Percentiles rank a stretch among this genome's conserved stretches.
Evolutionary conservation across 2,888 invertebrate species (phyloP).

Genomic region (Cerceris ruficornis): DNA sequence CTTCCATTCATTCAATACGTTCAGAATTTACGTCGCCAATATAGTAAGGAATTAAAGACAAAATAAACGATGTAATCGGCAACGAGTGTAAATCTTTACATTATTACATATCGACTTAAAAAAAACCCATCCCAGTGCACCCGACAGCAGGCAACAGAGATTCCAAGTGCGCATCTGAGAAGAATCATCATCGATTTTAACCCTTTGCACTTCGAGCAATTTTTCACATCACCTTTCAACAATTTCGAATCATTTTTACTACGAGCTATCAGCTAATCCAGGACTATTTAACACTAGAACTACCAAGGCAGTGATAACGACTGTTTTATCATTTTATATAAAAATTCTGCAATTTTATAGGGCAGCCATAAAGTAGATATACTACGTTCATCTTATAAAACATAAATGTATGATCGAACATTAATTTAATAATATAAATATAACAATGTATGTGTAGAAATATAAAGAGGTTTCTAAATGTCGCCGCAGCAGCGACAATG

Average conservation of each 20-base stretch:
- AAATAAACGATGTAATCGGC: slow-evolving; percentile 2
- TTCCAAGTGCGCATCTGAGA: slow-evolving; percentile 44
- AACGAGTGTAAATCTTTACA: slow-evolving; percentile 6
- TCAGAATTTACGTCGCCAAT: neutral
- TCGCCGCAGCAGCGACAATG: too few species aligned
- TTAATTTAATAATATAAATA: too few species aligned
- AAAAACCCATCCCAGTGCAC: slow-evolving; percentile 51
- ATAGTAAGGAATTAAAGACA: slow-evolving; percentile 1
- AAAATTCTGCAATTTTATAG: too few species aligned
- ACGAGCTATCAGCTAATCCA: too few species aligned
- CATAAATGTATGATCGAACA: too few species aligned
- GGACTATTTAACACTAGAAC: too few species aligned
- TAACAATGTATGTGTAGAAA: too few species aligned
- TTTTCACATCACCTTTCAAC: neutral
- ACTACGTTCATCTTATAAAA: too few species aligned
- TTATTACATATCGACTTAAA: slow-evolving; percentile 16
- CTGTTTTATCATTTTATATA: too few species aligned
- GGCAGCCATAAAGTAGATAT: too few species aligned
- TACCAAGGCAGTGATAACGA: too few species aligned
- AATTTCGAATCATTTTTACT: neutral
- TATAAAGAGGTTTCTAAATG: too few species aligned
- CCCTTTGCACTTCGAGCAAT: neutral
- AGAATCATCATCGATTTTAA: slow-evolving; percentile 31
- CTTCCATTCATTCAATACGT: slow-evolving; percentile 9
- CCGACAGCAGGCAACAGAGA: slow-evolving; percentile 52